Evolutionary conservation across 2,888 invertebrate species (phyloP).

Genomic region (Mythimna ferrago): DNA sequence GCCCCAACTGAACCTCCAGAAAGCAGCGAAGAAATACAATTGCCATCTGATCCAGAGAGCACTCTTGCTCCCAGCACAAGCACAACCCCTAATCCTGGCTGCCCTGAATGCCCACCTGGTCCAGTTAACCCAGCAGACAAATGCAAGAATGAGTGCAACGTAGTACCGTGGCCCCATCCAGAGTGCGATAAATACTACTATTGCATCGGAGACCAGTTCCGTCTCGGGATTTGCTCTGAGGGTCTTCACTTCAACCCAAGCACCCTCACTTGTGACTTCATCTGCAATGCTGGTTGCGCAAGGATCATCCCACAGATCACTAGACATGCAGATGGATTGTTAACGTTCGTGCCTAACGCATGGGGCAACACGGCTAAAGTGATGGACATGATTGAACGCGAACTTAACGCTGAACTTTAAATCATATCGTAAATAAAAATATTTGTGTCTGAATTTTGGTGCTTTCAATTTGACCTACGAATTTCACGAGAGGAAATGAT

Average conservation of each 20-base stretch:
- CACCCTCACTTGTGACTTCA: constrained; percentile 80
- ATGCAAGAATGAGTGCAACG: constrained; percentile 77
- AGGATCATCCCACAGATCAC: constrained; percentile 69
- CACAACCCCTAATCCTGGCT: background rate
- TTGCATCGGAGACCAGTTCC: constrained; percentile 73
- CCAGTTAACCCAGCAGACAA: constrained; percentile 41
- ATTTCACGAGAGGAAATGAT: too few species aligned
- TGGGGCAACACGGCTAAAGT: background rate
- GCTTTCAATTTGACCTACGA: too few species aligned
- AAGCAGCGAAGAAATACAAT: background rate
- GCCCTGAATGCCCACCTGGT: background rate
- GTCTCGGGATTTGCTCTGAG: constrained; percentile 76
- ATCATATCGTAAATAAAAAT: background rate
- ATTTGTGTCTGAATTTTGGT: too few species aligned
- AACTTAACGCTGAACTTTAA: background rate
- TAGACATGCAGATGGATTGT: constrained; percentile 64
- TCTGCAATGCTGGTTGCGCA: constrained; percentile 77
- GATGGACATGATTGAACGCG: background rate
- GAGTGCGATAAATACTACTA: constrained; percentile 85
- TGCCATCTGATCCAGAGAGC: too few species aligned
- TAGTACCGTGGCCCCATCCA: constrained; percentile 80
- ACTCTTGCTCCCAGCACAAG: background rate
- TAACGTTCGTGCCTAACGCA: background rate
- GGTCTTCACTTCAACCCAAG: constrained; percentile 82
- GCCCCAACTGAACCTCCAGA: background rate